A percentile compares a stretch with the other conserved stretches of the same genome.
Evolutionary conservation across 2,113 vertebrate species (phyloP).

Genomic region (Osmerus eperlanus): DNA sequence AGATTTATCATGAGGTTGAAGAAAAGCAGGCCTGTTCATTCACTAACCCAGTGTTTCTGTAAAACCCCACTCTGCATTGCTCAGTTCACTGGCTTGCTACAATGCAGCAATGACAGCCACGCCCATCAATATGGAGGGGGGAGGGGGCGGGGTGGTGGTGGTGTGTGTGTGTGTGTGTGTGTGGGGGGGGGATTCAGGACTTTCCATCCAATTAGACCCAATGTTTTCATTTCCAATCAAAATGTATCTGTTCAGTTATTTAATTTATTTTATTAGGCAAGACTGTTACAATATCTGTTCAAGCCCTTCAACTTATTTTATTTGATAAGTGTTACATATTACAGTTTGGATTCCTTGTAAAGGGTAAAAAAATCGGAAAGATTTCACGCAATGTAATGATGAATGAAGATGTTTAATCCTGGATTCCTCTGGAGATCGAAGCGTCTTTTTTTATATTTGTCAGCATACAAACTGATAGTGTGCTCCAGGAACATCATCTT

Average conservation of each 20-base stretch:
- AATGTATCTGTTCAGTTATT: background rate
- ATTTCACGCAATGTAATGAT: too few species aligned
- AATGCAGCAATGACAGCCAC: slow-evolving; percentile 1
- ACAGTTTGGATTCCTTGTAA: too few species aligned
- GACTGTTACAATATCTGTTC: background rate
- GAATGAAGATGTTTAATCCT: too few species aligned
- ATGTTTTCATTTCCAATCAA: background rate
- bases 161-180: background rate
- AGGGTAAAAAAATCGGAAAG: too few species aligned
- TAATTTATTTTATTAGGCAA: background rate
- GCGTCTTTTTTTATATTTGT: too few species aligned
- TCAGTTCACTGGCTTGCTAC: background rate
- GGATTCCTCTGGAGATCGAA: too few species aligned
- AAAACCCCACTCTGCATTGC: background rate
- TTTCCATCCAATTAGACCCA: background rate
- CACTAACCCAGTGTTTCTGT: background rate
- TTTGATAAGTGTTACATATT: too few species aligned
- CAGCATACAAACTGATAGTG: too few species aligned
- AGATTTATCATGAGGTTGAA: background rate
- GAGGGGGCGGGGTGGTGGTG: background rate
- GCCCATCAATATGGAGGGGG: background rate
- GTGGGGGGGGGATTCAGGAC: background rate
- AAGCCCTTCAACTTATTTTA: too few species aligned
- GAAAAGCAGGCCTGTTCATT: background rate
- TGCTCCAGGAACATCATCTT: too few species aligned